Conservation (phyloP, 1,140 invertebrate genomes). For the Nixonia krombeini region DNA sequence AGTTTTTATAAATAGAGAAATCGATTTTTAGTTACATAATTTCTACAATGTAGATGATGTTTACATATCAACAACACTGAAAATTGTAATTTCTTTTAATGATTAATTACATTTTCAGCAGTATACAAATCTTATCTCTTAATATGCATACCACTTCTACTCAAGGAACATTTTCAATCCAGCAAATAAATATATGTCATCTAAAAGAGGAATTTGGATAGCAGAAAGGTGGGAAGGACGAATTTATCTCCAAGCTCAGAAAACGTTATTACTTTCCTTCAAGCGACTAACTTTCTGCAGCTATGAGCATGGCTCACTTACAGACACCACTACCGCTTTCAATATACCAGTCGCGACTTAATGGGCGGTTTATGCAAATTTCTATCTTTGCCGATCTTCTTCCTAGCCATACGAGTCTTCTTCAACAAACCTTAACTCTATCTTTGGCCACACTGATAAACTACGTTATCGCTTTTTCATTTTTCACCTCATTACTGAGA, state of each 20-base stretch:
- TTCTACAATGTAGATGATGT: no score
- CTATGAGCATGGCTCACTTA: slow-evolving; percentile 56
- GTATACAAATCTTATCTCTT: no score
- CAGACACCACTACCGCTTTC: slow-evolving; percentile 57
- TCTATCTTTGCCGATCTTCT: slow-evolving; percentile 54
- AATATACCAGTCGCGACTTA: slow-evolving; percentile 64
- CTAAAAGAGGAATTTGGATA: slow-evolving; percentile 30
- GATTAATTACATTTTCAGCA: no score
- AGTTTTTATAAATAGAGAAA: no score
- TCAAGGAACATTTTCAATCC: slow-evolving; percentile 13
- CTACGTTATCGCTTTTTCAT: slow-evolving; percentile 35
- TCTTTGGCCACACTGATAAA: slow-evolving; percentile 36
- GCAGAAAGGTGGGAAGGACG: slow-evolving; percentile 36
- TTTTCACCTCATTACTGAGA: slow-evolving; percentile 15
- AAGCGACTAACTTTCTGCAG: slow-evolving; percentile 55
- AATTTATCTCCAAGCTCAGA: slow-evolving; percentile 53
- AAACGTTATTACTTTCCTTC: slow-evolving; percentile 66
- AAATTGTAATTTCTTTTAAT: no score
- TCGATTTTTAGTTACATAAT: no score
- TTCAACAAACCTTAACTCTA: slow-evolving; percentile 42
- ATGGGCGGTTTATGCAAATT: slow-evolving; percentile 66
- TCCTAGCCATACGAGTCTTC: slow-evolving; percentile 39
- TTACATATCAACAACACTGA: no score
- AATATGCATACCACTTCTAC: no score
- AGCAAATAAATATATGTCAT: slow-evolving; percentile 28